Base-by-base conservation (phyloP, 1,140 invertebrate genomes). In the Tetragonula clypearis region DNA sequence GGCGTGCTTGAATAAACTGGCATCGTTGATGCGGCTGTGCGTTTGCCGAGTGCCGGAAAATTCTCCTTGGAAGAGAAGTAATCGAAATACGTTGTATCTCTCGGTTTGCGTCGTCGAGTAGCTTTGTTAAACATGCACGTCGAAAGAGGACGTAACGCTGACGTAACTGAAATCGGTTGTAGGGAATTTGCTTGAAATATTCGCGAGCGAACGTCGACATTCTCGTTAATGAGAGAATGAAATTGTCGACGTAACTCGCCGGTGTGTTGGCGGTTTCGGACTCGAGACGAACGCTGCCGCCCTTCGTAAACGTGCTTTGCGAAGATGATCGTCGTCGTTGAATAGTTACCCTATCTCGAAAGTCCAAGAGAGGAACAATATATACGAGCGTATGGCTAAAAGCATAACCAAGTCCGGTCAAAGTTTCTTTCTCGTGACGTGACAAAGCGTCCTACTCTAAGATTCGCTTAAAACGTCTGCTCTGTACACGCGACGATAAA, bases 401-500 rank as follows among this genome's bases (percentile, higher is more conserved):
- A 41, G 56, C 15, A 35, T 35, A 75, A 62, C 56, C 41, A 41
- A 17, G 60, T 60, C 15, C 56, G 41, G 9, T 12, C 71, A 26
- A 74, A 82, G n/a, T 41, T 4, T 58, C 26, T 73, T 82, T 53
- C 41, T 26, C 56, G 41, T 23, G 17, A 74, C 58, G n/a, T 74
- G 73, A 49, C 65, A 82, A 76, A n/a, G 53, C 49, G 6, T 30
- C 3, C 53, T 41, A 21, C 6, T 12, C 1, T 68, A 8, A 21
- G 11, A 12, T 21, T 5, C 17, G 23, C 1, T 35, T 53, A 8
- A 23, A 83, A 68, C 73, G 49, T 26, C 53, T 21, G 23, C 56
- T 49, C 53, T 41, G 30, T 69, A 83, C 73, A 83, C 15, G 72
- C 58, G 30, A n/a, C 62, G 69, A 83, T 74, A 83, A 78, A 83